Conservation (phyloP, 2,888 invertebrate species). For the Notodonta dromedarius region DNA sequence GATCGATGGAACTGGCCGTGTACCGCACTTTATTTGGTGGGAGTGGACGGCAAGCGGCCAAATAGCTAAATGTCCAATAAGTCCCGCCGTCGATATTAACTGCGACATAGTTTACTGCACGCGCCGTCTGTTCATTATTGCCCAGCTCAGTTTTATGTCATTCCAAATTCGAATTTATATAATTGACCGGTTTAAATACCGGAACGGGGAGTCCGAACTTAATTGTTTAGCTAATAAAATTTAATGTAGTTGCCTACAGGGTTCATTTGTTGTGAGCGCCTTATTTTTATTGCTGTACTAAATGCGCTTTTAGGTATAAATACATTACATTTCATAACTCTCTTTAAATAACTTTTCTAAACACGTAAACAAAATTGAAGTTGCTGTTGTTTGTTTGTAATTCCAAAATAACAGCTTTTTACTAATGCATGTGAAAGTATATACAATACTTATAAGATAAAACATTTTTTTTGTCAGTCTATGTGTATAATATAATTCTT, state of each 20-base stretch:
- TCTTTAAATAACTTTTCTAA: no score
- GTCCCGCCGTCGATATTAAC: conserved; percentile 73
- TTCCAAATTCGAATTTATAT: conserved; percentile 71
- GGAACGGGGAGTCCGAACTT: conserved; percentile 51
- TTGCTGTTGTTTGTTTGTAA: no score
- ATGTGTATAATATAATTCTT: no score
- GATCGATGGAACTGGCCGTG: conserved; percentile 33
- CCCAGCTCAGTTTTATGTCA: conserved; percentile 74
- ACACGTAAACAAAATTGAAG: no score
- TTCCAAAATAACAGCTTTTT: no score
- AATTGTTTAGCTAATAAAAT: conserved; percentile 53
- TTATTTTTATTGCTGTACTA: conserved; percentile 21
- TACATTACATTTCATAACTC: not conserved
- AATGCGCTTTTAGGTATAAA: not conserved
- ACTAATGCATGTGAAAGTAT: no score
- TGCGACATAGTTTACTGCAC: conserved; percentile 75
- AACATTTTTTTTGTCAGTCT: no score
- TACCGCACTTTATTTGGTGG: conserved; percentile 45
- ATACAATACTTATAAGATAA: no score
- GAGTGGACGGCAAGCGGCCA: conserved; percentile 48
- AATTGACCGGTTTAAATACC: conserved; percentile 72
- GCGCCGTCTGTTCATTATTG: conserved; percentile 78
- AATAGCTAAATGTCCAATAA: conserved; percentile 74
- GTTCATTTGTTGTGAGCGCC: conserved; percentile 32
- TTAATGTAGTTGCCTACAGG: conserved; percentile 36